A percentile compares a stretch with the other conserved stretches of the same genome.
Conservation (phyloP, 2,888 invertebrate species). For the Latrodectus elegans region DNA sequence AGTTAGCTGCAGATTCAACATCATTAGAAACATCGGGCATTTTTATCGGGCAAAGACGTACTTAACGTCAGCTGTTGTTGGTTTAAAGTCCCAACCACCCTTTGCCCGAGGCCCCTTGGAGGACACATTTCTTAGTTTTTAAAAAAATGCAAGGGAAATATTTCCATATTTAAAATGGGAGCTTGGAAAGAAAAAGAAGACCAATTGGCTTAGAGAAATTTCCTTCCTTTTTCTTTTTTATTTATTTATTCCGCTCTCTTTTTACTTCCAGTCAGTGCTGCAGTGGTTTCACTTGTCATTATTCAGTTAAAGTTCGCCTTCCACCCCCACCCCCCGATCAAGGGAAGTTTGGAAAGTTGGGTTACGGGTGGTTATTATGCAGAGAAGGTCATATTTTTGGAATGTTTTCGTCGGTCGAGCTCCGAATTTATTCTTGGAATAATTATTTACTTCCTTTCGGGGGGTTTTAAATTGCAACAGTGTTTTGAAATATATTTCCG, state of each 20-base stretch:
- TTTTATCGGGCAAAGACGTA: constrained; percentile 26
- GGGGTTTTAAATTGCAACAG: background rate
- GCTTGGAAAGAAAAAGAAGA: constrained; percentile 9
- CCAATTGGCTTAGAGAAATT: background rate
- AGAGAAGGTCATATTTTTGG: constrained; percentile 2
- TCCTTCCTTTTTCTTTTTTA: background rate
- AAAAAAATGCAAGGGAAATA: constrained; percentile 25
- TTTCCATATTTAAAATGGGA: constrained; percentile 55
- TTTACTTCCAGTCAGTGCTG: background rate
- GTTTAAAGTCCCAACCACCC: background rate
- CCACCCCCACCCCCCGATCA: background rate
- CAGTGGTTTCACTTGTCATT: background rate
- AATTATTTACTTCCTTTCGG: background rate
- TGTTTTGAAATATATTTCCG: background rate
- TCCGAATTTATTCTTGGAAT: background rate
- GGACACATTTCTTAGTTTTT: constrained; percentile 16
- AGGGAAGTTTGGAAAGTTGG: background rate
- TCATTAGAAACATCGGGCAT: constrained; percentile 1
- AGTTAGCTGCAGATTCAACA: background rate
- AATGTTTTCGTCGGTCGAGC: background rate
- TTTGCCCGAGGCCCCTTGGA: background rate
- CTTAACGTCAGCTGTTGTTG: constrained; percentile 57
- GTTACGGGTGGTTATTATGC: background rate
- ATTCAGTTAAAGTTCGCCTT: background rate
- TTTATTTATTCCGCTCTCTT: background rate